Base-by-base conservation (phyloP, 2,888 invertebrate species). In the Ceratothoa steindachneri region DNA sequence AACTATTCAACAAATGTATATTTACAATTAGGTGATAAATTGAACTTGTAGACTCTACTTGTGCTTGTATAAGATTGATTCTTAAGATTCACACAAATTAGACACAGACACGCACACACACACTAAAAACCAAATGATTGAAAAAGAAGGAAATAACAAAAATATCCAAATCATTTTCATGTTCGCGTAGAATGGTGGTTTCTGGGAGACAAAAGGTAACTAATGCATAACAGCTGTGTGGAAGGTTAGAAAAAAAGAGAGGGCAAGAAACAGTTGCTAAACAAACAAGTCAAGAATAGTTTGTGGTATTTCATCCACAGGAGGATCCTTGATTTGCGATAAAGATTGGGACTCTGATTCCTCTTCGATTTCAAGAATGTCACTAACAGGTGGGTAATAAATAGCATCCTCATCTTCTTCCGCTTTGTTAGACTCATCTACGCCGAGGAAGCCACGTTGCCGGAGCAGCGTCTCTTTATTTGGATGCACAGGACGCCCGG, bases 221-320 rank as follows among this genome's bases (percentile, higher is more conserved):
- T n/a, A n/a, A n/a, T n/a, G n/a, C n/a, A n/a, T n/a, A n/a, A n/a
- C n/a, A n/a, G n/a, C n/a, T n/a, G n/a, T n/a, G n/a, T n/a, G n/a
- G n/a, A n/a, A n/a, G n/a, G n/a, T n/a, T n/a, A n/a, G n/a, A n/a
- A n/a, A n/a, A n/a, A n/a, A n/a, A n/a, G n/a, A n/a, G n/a, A n/a
- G n/a, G n/a, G n/a, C n/a, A n/a, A n/a, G n/a, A n/a, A n/a, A n/a
- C n/a, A n/a, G n/a, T n/a, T n/a, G n/a, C 71, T 53, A 77, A 15
- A 79, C 79, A 71, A 79, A 79, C 7, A 79, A 66, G 52, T 79
- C 79, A 7, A 76, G 74, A 27, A 79, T 74, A 24, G 79, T 79
- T 29, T 76, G 73, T 7, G 79, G 79, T 22, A 79, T 67, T 31
- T 75, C 74, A 12, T 79, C 79, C 28, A 52, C 51, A 7, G 60